phyloP scores from a whole-genome alignment of 2,113 vertebrate genomes.

The Anser brachyrhynchus region DNA sequence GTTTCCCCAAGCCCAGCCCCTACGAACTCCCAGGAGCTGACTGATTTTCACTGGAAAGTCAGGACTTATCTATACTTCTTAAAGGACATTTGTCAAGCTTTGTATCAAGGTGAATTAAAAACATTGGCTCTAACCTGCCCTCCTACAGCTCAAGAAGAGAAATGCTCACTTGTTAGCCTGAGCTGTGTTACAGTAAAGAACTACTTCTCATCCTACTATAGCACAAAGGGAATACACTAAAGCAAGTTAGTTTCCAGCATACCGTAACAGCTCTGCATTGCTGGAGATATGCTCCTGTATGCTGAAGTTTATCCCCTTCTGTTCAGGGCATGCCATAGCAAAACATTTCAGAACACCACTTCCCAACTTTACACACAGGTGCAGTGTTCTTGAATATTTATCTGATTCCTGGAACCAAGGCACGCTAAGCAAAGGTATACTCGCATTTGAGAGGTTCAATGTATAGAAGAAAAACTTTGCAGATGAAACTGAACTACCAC shows the following conservation, averaged over 20 bases:
- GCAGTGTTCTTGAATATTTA: not conserved
- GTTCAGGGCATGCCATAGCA: not conserved
- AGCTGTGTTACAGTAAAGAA: not conserved
- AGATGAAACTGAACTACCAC: not conserved
- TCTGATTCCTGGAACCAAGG: not conserved
- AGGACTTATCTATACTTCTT: not conserved
- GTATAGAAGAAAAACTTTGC: not conserved
- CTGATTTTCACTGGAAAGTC: not conserved
- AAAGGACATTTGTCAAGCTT: not conserved
- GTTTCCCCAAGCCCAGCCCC: not conserved
- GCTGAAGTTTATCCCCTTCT: not conserved
- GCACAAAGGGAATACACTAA: not conserved
- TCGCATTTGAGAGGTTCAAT: not conserved
- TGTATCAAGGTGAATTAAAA: not conserved
- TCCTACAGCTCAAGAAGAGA: not conserved
- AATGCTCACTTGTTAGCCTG: not conserved
- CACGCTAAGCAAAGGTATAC: not conserved
- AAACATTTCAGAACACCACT: not conserved
- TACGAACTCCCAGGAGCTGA: not conserved
- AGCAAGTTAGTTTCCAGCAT: not conserved
- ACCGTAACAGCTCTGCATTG: not conserved
- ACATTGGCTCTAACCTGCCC: not conserved
- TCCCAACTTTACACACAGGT: not conserved
- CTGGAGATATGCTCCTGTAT: not conserved
- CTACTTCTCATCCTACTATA: not conserved